Base-by-base conservation (phyloP, 2,888 invertebrate genomes). In the Asteroscopus sphinx region DNA sequence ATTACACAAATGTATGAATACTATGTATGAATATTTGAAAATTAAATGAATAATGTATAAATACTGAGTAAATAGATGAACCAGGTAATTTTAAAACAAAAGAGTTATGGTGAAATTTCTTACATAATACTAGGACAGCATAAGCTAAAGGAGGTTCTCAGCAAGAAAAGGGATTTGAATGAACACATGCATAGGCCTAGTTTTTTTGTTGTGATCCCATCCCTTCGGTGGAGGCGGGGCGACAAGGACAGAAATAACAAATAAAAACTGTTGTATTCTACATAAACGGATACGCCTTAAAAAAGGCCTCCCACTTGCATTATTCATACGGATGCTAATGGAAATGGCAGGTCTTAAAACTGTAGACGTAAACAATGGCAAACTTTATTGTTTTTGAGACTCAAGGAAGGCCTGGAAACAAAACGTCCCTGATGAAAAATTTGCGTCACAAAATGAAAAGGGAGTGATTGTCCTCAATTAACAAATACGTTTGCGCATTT, bases 271-370 rank as follows among this genome's bases (percentile, higher is more conserved):
- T 69, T 68, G 68, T 68, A 68, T 68, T 68, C 64, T 62, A 68
- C 56, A 63, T 71, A 68, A 79, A 76, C 65, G 61, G 68, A 37
- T 47, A 53, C 68, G 69, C 69, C 65, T 58, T 73, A 65, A 67
- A 82, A 82, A 82, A 77, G 75, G 76, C 75, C 63, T 56, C 63
- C 65, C 55, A 67, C 70, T 82, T 86, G 79, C 86, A 86, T 87
- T 85, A 88, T 88, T 87, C 84, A 88, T 88, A 78, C 72, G 67
- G 70, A 82, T 80, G 80, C 80, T 85, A 85, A 87, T 86, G 81
- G 79, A 81, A 84, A 84, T 79, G 80, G 79, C 75, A 78, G 79
- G 76, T 79, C 77, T 79, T 82, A 79, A 80, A 82, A 77, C 76
- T 79, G 80, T 80, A 77, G 74, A 82, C 79, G 79, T 80, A 83